phyloP scores from a whole-genome alignment of 2,888 invertebrate genomes.

The Spisula solida region DNA sequence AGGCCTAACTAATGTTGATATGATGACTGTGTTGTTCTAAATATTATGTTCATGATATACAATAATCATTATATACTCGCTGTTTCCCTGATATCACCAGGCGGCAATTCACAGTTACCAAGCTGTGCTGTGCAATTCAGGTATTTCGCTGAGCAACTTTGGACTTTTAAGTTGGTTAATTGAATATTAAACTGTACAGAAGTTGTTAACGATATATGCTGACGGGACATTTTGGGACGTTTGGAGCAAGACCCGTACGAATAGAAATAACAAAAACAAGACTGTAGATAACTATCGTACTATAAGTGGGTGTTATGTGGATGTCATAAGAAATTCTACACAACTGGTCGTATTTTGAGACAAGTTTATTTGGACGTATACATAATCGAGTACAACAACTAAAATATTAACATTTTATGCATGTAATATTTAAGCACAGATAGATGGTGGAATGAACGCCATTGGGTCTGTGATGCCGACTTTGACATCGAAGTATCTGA shows the following conservation, averaged over 20 bases:
- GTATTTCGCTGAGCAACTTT: not conserved
- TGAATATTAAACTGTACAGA: not conserved
- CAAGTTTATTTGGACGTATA: constrained; percentile 22
- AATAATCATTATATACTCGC: too few relatives aligned
- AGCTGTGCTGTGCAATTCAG: not conserved
- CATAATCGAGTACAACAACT: not conserved
- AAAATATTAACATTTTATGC: not conserved
- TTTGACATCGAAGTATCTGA: constrained; percentile 71
- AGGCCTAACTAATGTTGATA: too few relatives aligned
- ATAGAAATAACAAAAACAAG: not conserved
- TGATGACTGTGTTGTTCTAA: too few relatives aligned
- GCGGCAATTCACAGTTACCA: not conserved
- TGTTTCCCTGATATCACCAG: not conserved
- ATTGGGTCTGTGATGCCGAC: constrained; percentile 60
- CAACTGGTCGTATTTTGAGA: not conserved
- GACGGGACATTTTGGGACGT: not conserved
- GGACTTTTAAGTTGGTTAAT: not conserved
- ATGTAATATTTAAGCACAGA: constrained; percentile 49
- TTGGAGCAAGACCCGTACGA: not conserved
- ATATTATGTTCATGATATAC: too few relatives aligned
- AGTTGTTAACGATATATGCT: not conserved
- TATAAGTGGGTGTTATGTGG: not conserved
- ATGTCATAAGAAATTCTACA: not conserved
- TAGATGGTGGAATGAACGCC: constrained; percentile 73
- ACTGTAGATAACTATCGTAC: not conserved